phyloP scores from a whole-genome alignment of 1,140 invertebrate species.

The Caerostris darwini region DNA sequence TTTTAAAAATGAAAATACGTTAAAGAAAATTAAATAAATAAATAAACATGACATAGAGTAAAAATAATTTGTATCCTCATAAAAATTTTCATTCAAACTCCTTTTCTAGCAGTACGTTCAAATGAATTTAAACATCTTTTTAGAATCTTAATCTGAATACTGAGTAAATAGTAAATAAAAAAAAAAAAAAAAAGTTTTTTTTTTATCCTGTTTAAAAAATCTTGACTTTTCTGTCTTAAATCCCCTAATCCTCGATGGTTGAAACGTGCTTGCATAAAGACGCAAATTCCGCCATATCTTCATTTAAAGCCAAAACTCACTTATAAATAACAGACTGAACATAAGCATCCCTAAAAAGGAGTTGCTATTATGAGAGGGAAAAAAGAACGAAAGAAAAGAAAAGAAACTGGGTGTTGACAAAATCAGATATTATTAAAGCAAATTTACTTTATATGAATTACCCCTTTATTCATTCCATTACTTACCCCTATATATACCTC shows the following conservation, averaged over 20 bases:
- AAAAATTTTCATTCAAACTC: background rate
- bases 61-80: no score
- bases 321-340: conserved; percentile 39
- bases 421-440: conserved; percentile 37
- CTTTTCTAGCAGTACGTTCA: background rate
- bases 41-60: no score
- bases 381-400: background rate
- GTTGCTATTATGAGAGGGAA: background rate
- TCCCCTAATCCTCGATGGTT: background rate
- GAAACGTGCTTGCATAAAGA: conserved; percentile 19
- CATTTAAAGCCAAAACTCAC: conserved; percentile 12
- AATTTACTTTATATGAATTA: conserved; percentile 33
- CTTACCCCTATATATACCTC: background rate
- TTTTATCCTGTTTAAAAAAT: background rate
- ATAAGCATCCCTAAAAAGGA: background rate
- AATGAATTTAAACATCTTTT: conserved; percentile 8
- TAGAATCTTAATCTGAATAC: background rate
- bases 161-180: background rate
- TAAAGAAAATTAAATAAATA: no score
- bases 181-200: background rate
- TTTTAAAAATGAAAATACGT: no score
- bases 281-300: conserved; percentile 29
- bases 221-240: background rate
- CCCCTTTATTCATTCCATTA: background rate
- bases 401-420: background rate